Evolutionary conservation across 2,113 vertebrate species (phyloP), one percentile per base, ranked within the genome.

Genomic region (Saguinus imperator): DNA sequence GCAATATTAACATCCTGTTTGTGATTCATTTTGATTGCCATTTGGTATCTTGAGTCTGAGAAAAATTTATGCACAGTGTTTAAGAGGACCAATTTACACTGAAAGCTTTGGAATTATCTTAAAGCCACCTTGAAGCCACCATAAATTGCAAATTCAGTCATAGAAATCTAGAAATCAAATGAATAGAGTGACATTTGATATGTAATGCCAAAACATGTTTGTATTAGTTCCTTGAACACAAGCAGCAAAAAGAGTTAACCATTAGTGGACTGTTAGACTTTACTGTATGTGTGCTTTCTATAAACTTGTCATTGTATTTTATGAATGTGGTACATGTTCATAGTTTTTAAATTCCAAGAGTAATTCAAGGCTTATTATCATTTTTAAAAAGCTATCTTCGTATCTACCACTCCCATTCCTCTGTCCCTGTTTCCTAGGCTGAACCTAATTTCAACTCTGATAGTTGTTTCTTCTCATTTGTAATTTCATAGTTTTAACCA

Each of bases 51-150:
- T 57, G 43, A 91, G 66, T 43, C 73, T 14, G 64, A 14, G 79
- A 95, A 77, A 87, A 64, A 48, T 76, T 82, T 95, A n/a, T 87
- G 82, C 21, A 27, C 37, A 11, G 0, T 57, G 27, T 50, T 48
- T 95, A 91, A 94, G 70, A 91, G 1, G 64, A 91, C 37, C 61
- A 89, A 37, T 97, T 96, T 79, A 87, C n/a, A 21, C 68, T 93
- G 87, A 89, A 97, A 96, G 94, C 93, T 94, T 96, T 90, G 72
- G 43, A 82, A 87, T 29, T 97, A 94, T 96, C 93, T 86, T 95
- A 57, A 55, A 89, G 25, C 50, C 85, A 79, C 70, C 70, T 89
- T 90, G 18, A 77, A 77, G 72, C 23, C 82, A 43, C 68, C 80
- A 64, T 11, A 93, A 96, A 97, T 91, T 96, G 79, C 79, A 96